Evolutionary conservation across 1,140 invertebrate genomes (phyloP).

Genomic region (Aphaenogaster ashmeadi): DNA sequence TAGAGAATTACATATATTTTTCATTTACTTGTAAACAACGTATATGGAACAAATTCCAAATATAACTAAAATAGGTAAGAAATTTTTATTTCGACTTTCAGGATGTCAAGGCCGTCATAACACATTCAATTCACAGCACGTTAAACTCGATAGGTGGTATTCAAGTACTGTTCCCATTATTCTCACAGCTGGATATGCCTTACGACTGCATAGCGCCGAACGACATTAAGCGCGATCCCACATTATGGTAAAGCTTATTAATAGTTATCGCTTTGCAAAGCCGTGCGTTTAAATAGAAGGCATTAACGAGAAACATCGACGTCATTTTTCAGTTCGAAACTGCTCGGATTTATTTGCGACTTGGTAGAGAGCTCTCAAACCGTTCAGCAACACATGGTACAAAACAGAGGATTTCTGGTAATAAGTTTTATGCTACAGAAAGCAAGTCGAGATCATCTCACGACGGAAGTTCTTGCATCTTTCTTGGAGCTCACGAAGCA

Average conservation of each 20-base stretch:
- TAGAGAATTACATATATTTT: not conserved
- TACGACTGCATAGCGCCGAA: slow-evolving; percentile 92
- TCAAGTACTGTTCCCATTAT: slow-evolving; percentile 99
- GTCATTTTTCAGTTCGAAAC: slow-evolving; percentile 93
- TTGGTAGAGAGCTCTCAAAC: slow-evolving; percentile 98
- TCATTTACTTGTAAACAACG: not conserved
- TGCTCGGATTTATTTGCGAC: slow-evolving; percentile 98
- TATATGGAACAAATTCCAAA: not conserved
- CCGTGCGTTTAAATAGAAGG: not conserved
- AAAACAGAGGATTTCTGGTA: slow-evolving; percentile 98
- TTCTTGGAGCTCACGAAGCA: slow-evolving; percentile 98
- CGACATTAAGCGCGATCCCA: slow-evolving; percentile 94
- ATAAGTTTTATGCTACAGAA: slow-evolving; percentile 99
- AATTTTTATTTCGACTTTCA: slow-evolving; percentile 86
- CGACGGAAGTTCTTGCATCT: slow-evolving; percentile 96
- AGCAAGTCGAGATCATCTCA: slow-evolving; percentile 97
- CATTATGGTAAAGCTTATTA: slow-evolving; percentile 91
- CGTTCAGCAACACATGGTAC: slow-evolving; percentile 99
- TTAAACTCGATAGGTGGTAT: slow-evolving; percentile 99
- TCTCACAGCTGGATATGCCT: slow-evolving; percentile 98
- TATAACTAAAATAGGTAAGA: not conserved
- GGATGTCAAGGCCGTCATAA: slow-evolving; percentile 99
- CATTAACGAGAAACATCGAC: not conserved
- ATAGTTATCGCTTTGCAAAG: not conserved
- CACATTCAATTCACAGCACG: slow-evolving; percentile 99